phyloP scores from a whole-genome alignment of 1,140 invertebrate genomes.

The Heliconius hermathena region DNA sequence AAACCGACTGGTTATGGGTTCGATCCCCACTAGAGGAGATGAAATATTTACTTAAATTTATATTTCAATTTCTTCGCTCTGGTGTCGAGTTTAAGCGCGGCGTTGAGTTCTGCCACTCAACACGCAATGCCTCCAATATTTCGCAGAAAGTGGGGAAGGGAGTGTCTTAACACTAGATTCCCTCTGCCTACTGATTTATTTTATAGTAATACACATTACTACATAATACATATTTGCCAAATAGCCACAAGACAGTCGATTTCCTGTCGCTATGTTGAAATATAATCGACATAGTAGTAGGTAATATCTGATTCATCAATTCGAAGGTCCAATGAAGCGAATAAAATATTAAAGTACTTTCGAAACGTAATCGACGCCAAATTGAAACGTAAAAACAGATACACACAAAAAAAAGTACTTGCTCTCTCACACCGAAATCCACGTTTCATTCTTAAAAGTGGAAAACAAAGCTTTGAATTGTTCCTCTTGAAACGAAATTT shows the following conservation, averaged over 20 bases:
- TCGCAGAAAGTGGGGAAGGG: no score
- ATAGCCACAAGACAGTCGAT: not conserved
- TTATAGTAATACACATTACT: no score
- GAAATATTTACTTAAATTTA: no score
- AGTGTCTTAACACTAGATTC: no score
- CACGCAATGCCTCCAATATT: no score
- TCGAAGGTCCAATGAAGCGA: constrained; percentile 23
- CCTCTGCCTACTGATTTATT: no score
- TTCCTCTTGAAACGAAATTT: not conserved
- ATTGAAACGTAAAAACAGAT: constrained; percentile 20
- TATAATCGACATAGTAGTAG: not conserved
- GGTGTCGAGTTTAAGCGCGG: no score
- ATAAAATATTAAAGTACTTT: constrained; percentile 27
- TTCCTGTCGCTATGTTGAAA: not conserved
- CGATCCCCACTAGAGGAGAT: no score
- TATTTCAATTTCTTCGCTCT: no score
- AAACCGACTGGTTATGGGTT: no score
- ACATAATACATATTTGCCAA: no score
- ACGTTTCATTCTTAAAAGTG: not conserved
- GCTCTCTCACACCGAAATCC: not conserved
- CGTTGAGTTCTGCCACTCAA: no score
- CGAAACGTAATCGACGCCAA: constrained; percentile 28
- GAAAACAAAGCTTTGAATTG: constrained; percentile 6
- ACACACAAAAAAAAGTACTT: not conserved
- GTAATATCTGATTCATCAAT: constrained; percentile 33